Evolutionary conservation across 2,888 invertebrate species (phyloP), one percentile per base, ranked within the genome.

Genomic region (Tetropium fuscum): DNA sequence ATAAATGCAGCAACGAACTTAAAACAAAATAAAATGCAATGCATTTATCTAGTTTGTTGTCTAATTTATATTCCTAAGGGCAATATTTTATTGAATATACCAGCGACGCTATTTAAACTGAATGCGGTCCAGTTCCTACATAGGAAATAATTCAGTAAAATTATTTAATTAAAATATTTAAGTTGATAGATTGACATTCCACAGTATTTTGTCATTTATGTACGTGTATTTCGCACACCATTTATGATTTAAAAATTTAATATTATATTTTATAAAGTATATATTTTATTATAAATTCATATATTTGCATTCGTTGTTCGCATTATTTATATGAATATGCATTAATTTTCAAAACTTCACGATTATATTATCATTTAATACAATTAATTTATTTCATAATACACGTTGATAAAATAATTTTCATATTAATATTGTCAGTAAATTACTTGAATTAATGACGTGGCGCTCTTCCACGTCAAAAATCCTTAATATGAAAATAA

Each of bases 31-130:
- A 66, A 64, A 61, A 62, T 56, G 53, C 48, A 65, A 62, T 69
- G 68, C 68, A 71, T 70, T 71, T 69, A 63, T 60, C 65, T 57
- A 51, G 62, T 64, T 53, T 60, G 62, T 68, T 67, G 66, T 59
- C 69, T 60, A 60, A 63, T 67, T 68, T 63, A 72, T 68, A 68
- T 66, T 70, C 63, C 64, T 58, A 64, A 63, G 60, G 53, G 61
- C 57, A 41, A 51, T 59, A 56, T 47, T 57, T 51, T 48, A 57
- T 57, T 22, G 32, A 30, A 22, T 16, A 13, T 40, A 19, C 13
- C 20, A 18, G 13, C 41, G 30, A 49, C 32, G 19, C 22, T 27
- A 36, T 53, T 44, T 55, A 44, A 55, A 49, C 30, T 59, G 36
- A 32, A 43, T 43, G 41, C 34, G 5, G 18, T 15, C 22, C 19